Evolutionary conservation across 2,888 invertebrate species (phyloP).

Genomic region (Cabera pusaria): DNA sequence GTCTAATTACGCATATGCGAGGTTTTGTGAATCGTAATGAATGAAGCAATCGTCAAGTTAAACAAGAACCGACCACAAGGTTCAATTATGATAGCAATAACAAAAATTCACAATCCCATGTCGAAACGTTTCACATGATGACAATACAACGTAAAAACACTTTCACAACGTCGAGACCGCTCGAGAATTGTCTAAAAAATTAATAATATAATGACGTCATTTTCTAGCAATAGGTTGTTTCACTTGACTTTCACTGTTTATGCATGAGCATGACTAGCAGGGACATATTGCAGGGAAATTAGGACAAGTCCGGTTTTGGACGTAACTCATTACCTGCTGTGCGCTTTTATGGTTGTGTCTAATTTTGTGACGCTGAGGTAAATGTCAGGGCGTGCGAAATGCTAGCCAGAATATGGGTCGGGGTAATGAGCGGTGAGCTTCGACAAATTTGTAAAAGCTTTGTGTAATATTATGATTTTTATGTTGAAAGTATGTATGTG

Average conservation of each 20-base stretch:
- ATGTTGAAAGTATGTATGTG: no score
- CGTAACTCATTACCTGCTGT: constrained; percentile 24
- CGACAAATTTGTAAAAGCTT: constrained; percentile 2
- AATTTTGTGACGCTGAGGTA: constrained; percentile 31
- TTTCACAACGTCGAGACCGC: constrained; percentile 21
- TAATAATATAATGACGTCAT: constrained; percentile 28
- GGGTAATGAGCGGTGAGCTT: constrained; percentile 13
- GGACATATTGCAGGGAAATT: constrained; percentile 23
- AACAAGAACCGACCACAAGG: constrained; percentile 14
- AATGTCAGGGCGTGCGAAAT: constrained; percentile 29
- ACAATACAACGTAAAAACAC: constrained; percentile 27
- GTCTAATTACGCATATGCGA: no score
- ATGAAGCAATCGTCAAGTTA: constrained; percentile 13
- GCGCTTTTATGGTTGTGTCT: constrained; percentile 30
- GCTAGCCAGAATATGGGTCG: constrained; percentile 29
- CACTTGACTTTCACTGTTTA: constrained; percentile 32
- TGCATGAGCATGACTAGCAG: constrained; percentile 27
- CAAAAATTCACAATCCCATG: constrained; percentile 26
- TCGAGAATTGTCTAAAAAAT: constrained; percentile 24
- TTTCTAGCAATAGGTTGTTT: constrained; percentile 23
- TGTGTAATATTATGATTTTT: constrained; percentile 1
- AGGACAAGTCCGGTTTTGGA: constrained; percentile 29
- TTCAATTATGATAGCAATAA: constrained; percentile 20
- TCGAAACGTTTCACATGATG: constrained; percentile 26
- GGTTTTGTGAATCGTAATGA: constrained; percentile 9